phyloP scores from a whole-genome alignment of 64 coral and sea anemone genomes.

The Dendrophyllia cribrosa region DNA sequence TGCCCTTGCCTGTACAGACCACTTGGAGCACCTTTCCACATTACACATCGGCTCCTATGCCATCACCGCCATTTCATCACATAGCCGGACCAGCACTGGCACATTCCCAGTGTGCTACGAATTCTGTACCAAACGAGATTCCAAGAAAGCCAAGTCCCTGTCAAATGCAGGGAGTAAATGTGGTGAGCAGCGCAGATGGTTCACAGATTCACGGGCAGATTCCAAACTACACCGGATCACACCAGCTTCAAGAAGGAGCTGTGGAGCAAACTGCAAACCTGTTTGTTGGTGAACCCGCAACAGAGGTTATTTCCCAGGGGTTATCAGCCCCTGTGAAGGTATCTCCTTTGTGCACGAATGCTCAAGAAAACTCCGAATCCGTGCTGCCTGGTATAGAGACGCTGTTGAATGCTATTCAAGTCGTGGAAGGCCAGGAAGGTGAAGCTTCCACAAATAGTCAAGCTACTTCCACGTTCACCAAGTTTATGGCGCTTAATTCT shows the following conservation, averaged over 20 bases:
- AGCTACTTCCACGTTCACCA: not conserved
- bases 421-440: constrained; percentile 18
- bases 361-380: constrained; percentile 22
- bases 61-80: not conserved
- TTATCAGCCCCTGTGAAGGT: no score
- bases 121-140: not conserved
- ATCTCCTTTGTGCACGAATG: not conserved
- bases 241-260: not conserved
- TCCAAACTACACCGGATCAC: not conserved
- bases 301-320: not conserved
- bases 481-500: not conserved
- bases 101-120: not conserved
- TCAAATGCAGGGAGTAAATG: not conserved
- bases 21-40: constrained; percentile 13
- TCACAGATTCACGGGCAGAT: not conserved
- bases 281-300: not conserved
- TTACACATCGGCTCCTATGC: not conserved
- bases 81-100: not conserved
- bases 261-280: not conserved
- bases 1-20: not conserved
- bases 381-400: constrained; percentile 40
- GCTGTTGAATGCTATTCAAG: constrained; percentile 38
- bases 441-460: not conserved
- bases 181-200: not conserved
- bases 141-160: not conserved